Conservation (phyloP, 2,888 invertebrate genomes). For the Drosophila ezoana region DNA sequence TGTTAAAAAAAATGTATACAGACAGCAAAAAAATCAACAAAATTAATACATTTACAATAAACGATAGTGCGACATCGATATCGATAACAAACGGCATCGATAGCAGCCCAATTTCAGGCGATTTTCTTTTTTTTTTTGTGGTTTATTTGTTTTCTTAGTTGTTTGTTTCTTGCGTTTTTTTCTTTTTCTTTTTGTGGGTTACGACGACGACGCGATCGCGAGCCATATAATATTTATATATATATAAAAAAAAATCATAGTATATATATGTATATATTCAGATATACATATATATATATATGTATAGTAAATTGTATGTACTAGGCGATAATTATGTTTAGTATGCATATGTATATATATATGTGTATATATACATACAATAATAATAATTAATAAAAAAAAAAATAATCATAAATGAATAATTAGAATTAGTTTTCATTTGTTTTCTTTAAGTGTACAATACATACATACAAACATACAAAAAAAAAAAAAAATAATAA, state of each 20-base stretch:
- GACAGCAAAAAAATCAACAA: constrained; percentile 81
- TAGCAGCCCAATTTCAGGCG: constrained; percentile 40
- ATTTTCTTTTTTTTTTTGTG: constrained; percentile 9
- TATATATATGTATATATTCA: constrained; percentile 2
- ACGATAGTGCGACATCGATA: constrained; percentile 75
- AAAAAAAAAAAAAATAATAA: constrained; percentile 23
- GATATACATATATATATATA: constrained; percentile 3
- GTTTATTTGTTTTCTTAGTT: constrained; percentile 8
- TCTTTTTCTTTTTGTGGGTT: constrained; percentile 29
- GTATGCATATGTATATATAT: constrained; percentile 36
- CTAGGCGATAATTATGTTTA: constrained; percentile 72
- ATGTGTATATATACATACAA: constrained; percentile 24
- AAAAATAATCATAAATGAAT: constrained; percentile 50
- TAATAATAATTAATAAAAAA: constrained; percentile 40
- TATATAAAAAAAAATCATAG: constrained; percentile 19
- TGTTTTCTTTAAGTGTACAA: constrained; percentile 45
- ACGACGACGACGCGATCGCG: constrained; percentile 57
- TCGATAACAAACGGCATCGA: constrained; percentile 69
- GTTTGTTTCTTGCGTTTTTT: constrained; percentile 6
- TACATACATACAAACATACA: constrained; percentile 52
- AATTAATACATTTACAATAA: constrained; percentile 81
- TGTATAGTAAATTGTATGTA: constrained; percentile 41
- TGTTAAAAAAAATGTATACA: constrained; percentile 80
- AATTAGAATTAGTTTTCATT: constrained; percentile 50
- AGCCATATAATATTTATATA: constrained; percentile 27